Base-by-base conservation (phyloP, 2,113 vertebrate species). In the Cyanistes caeruleus region DNA sequence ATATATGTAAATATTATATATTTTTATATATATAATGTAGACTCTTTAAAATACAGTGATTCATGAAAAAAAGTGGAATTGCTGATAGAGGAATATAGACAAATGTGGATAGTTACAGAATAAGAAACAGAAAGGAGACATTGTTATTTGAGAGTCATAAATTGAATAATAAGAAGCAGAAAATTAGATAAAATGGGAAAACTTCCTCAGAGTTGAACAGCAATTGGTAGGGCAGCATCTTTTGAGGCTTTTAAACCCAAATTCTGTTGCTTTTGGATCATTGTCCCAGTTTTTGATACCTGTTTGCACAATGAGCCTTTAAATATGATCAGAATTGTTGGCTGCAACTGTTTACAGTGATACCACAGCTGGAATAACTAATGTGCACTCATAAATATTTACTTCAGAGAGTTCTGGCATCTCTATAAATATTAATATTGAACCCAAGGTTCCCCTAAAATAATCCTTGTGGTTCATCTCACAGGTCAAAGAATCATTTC, bases 241-340 rank as follows among this genome's bases (percentile, higher is more conserved):
- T 53, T 53, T 11, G 15, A 41, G 39, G 19, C 10, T 72, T 68
- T 43, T 28, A 53, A 67, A 48, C 11, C 20, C 23, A 22, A n/a
- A 10, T 13, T 16, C 33, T 1, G 0, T 5, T 33, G 12, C 1
- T 5, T 49, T 63, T 19, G 33, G 33, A 25, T n/a, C 14, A 21
- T 3, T 22, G 11, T 21, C 10, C 23, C 27, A 33, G 7, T 25
- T 84, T 70, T 79, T 75, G 1, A 2, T 22, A 6, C 24, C 9
- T 62, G 3, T 41, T 63, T 55, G 22, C 46, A 44, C 9, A 53
- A 72, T 1, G 4, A 67, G 5, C 13, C 19, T 59, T 79, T 48
- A 24, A 63, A 35, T 17, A 31, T 14, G 13, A 11, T 8, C 2
- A 0, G 33, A 43, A 30, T 70, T 10, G 4, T 53, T 41, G 13